A percentile compares a stretch with the other conserved stretches of the same genome.
Conservation (phyloP, 2,797 vertebrate species). For the Muraenolepis orangiensis region DNA sequence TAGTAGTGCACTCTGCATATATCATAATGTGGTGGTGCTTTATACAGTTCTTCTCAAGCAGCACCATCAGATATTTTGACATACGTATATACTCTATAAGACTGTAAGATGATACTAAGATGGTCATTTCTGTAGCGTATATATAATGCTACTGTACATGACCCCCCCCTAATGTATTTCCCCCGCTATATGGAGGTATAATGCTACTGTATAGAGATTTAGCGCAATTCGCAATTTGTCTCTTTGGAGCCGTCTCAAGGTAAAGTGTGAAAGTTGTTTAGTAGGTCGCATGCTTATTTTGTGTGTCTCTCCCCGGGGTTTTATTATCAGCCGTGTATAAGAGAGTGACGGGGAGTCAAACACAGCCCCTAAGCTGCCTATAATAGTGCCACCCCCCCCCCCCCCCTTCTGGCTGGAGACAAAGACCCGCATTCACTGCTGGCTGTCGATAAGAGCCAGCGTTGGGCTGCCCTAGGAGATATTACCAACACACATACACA, state of each 20-base stretch:
- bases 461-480: slow-evolving; percentile 71
- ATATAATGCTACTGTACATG: no score
- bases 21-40: background rate
- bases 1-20: background rate
- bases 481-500: slow-evolving; percentile 59
- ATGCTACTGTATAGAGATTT: slow-evolving; percentile 34
- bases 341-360: slow-evolving; percentile 67
- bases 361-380: slow-evolving; percentile 67
- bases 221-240: background rate
- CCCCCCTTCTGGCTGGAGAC: slow-evolving; percentile 51
- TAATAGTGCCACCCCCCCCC: slow-evolving; percentile 49
- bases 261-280: background rate
- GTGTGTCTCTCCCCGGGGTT: slow-evolving; percentile 13
- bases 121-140: no score
- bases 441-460: slow-evolving; percentile 74
- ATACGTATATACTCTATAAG: no score
- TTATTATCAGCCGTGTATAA: slow-evolving; percentile 58
- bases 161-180: no score
- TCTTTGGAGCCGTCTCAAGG: slow-evolving; percentile 35
- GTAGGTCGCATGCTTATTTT: background rate
- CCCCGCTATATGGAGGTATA: background rate
- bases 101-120: no score
- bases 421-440: slow-evolving; percentile 72
- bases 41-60: no score
- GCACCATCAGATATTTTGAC: no score